phyloP scores from a whole-genome alignment of 2,888 invertebrate genomes.

The Lypha dubia region DNA sequence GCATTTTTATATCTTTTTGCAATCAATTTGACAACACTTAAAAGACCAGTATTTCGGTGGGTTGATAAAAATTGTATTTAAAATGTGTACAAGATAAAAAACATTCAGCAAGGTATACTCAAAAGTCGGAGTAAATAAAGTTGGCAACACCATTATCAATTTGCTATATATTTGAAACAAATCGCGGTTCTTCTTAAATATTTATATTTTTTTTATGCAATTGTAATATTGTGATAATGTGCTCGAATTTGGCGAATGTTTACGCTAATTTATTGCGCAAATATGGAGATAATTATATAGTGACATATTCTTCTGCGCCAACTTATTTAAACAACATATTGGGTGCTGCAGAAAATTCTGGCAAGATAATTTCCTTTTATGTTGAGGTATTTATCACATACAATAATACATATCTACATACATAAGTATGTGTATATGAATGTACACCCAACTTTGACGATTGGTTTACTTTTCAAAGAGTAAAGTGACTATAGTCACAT shows the following conservation, averaged over 20 bases:
- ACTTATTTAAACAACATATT: conserved; percentile 77
- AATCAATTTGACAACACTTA: too few species aligned
- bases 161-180: conserved; percentile 18
- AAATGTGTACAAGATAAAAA: too few species aligned
- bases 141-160: neutral
- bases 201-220: neutral
- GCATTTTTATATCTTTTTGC: too few species aligned
- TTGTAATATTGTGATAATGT: conserved; percentile 72
- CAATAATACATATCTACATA: neutral
- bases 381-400: conserved; percentile 72
- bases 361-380: conserved; percentile 77
- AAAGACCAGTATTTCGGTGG: too few species aligned
- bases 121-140: too few species aligned
- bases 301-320: conserved; percentile 76
- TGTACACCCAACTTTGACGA: too few species aligned
- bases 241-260: conserved; percentile 79
- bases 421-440: too few species aligned
- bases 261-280: conserved; percentile 78
- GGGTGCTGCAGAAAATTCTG: conserved; percentile 73
- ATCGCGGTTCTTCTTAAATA: neutral
- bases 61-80: too few species aligned
- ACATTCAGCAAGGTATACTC: too few species aligned
- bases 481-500: too few species aligned
- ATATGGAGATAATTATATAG: conserved; percentile 76
- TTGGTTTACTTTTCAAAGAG: too few species aligned